Percentiles rank a stretch among this genome's conserved stretches.
These are phyloP conservation scores for Amblyopsis rosae DNA, from an alignment of 2,113 vertebrate species.

Conservation along the genomic window DNA sequence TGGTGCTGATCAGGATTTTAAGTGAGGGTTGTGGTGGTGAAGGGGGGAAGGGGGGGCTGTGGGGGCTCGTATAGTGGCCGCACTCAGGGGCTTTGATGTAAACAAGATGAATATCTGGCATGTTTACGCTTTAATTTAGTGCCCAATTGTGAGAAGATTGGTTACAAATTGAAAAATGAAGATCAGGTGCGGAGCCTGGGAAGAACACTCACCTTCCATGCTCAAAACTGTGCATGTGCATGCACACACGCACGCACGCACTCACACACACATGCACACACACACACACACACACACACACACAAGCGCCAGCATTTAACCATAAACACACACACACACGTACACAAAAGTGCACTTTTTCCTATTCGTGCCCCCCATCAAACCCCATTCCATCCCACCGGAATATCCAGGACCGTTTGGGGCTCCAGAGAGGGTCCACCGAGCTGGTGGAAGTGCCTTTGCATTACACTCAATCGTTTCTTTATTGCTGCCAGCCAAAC, in stretches of 20 bases:
- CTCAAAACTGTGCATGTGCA: slow-evolving; percentile 14
- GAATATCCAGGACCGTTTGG: neutral
- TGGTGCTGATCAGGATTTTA: slow-evolving; percentile 34
- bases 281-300: neutral
- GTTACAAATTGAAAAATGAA: slow-evolving; percentile 83
- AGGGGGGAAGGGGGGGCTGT: neutral
- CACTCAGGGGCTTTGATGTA: slow-evolving; percentile 67
- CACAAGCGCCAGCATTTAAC: neutral
- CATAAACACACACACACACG: neutral
- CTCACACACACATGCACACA: neutral
- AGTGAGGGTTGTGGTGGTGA: neutral
- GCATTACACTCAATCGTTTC: slow-evolving; percentile 16
- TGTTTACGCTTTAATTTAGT: slow-evolving; percentile 78
- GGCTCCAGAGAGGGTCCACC: neutral
- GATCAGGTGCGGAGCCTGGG: slow-evolving; percentile 73
- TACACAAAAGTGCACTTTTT: slow-evolving; percentile 2
- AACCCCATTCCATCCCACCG: slow-evolving; percentile 19
- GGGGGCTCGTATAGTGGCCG: slow-evolving; percentile 29
- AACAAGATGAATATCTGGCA: slow-evolving; percentile 78
- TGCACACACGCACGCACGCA: neutral
- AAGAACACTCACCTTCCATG: slow-evolving; percentile 48
- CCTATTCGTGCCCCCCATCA: slow-evolving; percentile 13
- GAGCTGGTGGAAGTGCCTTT: too few species aligned
- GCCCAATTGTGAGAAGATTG: slow-evolving; percentile 75
- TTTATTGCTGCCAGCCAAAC: slow-evolving; percentile 39